phyloP scores from a whole-genome alignment of 2,113 vertebrate species.

The Miniopterus natalensis region DNA sequence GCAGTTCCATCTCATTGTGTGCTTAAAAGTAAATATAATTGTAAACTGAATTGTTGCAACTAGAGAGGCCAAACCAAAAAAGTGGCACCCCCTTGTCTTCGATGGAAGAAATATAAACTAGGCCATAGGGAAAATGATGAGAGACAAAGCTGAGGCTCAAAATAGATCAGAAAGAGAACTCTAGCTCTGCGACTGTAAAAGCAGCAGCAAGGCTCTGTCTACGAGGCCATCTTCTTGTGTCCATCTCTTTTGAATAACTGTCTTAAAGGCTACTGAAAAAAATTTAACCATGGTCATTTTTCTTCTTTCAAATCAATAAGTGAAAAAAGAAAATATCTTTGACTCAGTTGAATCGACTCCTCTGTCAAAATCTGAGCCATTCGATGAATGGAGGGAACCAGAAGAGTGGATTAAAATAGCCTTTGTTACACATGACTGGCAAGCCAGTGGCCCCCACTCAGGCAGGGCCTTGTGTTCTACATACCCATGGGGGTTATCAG shows the following conservation, averaged over 20 bases:
- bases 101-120: not conserved
- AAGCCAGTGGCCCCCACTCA: not conserved
- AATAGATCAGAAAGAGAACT: not conserved
- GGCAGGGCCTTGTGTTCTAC: not conserved
- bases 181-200: not conserved
- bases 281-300: not conserved
- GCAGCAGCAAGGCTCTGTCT: not conserved
- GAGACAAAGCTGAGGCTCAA: not conserved
- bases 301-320: slow-evolving; percentile 59
- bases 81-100: not conserved
- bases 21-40: slow-evolving; percentile 3
- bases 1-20: not conserved
- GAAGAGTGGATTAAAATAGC: slow-evolving; percentile 20
- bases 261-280: not conserved
- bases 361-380: slow-evolving; percentile 60
- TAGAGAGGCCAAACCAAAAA: not conserved
- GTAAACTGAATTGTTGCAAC: slow-evolving; percentile 22
- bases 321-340: not conserved
- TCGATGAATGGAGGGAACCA: not conserved
- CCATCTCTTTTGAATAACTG: not conserved
- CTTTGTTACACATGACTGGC: not conserved
- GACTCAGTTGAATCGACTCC: not conserved
- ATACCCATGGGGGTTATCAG: accelerated
- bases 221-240: not conserved
- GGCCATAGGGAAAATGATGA: not conserved